Evolutionary conservation across 2,113 vertebrate genomes (phyloP), one percentile per base, ranked within the genome.

Genomic region (Eulemur macaco): DNA sequence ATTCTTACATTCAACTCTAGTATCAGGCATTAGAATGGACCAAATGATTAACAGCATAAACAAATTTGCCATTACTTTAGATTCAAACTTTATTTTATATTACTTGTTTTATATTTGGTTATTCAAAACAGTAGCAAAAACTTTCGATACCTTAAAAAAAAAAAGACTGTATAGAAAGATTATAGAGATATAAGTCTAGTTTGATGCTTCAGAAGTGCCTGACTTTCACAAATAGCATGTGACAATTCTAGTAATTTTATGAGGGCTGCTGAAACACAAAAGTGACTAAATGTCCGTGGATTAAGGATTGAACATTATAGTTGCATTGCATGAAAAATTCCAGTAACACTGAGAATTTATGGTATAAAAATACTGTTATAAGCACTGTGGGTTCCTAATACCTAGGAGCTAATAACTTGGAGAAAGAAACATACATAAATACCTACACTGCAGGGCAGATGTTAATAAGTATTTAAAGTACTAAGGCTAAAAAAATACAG

Each of bases 391-490:
- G 31, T 23, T 64, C 58, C 37, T 86, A 80, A 86, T 4, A 73
- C 29, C 2, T 5, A 56, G 34, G 37, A 77, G 45, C 69, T 95
- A 94, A 64, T 50, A 76, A 76, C n/a, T 90, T 42, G 66, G n/a
- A 21, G 50, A 90, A 45, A 45, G 29, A 88, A 54, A 63, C 23
- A 84, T 18, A 77, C 27, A 50, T 42, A 88, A 87, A 69, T 37
- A 91, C 25, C n/a, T n/a, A 77, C 0, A 64, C 34, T 68, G 58
- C 42, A 89, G 91, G n/a, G 63, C n/a, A 64, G 54, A 78, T 73
- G 78, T 85, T 80, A 94, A 8, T 90, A 85, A 91, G 50, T 50
- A 82, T 91, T 91, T 92, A 85, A 88, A 91, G 39, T 66, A 69
- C 56, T 58, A 89, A 83, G 52, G 77, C 64, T 71, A 77, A 47